Percentiles rank a stretch among this genome's conserved stretches.
phyloP scores from a whole-genome alignment of 2,888 invertebrate species.

The Drosophila quinaria region DNA sequence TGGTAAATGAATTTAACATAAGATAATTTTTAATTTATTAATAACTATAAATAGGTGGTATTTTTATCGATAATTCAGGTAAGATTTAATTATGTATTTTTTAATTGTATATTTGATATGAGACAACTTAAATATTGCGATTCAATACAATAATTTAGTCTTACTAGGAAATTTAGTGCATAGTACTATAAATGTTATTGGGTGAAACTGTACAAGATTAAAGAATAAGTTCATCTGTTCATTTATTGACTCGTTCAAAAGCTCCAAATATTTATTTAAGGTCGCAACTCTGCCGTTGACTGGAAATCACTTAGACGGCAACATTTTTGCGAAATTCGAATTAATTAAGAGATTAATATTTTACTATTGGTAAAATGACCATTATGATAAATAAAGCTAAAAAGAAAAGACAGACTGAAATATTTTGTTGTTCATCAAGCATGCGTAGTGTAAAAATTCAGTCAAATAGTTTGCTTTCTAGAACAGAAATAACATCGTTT shows the following conservation, averaged over 20 bases:
- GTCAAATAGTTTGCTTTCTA: conserved; percentile 20
- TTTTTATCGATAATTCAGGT: too few relatives aligned
- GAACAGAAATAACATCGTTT: conserved; percentile 34
- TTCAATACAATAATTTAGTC: too few relatives aligned
- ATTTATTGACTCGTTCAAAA: neutral
- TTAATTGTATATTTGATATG: too few relatives aligned
- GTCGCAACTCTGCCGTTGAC: neutral
- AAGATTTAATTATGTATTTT: too few relatives aligned
- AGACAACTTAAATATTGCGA: too few relatives aligned
- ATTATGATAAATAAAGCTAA: too few relatives aligned
- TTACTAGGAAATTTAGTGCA: too few relatives aligned
- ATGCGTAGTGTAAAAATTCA: conserved; percentile 27
- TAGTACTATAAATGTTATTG: too few relatives aligned
- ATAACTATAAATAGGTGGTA: too few relatives aligned
- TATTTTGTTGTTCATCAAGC: conserved; percentile 14
- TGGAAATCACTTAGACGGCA: neutral
- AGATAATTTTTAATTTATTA: too few relatives aligned
- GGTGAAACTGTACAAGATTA: neutral
- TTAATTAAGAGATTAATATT: neutral
- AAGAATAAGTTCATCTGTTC: neutral
- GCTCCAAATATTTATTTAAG: neutral
- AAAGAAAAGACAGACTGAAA: too few relatives aligned
- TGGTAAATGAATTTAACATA: too few relatives aligned
- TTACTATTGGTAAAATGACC: neutral
- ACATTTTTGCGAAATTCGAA: neutral